Evolutionary conservation across 2,888 invertebrate genomes (phyloP).

Genomic region (Callyntrura guangdongensis): DNA sequence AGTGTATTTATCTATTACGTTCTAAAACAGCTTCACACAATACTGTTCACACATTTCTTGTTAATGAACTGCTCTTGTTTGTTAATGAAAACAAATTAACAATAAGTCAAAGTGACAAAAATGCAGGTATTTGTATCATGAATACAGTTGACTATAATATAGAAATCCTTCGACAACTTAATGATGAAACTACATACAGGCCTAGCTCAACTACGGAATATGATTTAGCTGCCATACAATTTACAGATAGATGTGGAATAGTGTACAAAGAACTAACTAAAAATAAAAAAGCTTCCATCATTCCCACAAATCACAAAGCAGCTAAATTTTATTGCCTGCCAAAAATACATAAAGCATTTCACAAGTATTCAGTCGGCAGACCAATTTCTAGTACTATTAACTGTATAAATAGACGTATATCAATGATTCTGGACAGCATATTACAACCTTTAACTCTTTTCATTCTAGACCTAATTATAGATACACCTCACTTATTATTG

Average conservation of each 20-base stretch:
- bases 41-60: too few relatives aligned
- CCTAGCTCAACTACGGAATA: background rate
- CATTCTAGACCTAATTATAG: slow-evolving; percentile 2
- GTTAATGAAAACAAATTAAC: too few relatives aligned
- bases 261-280: background rate
- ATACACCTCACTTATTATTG: background rate
- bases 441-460: background rate
- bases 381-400: slow-evolving; percentile 14
- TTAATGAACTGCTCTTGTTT: too few relatives aligned
- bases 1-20: too few relatives aligned
- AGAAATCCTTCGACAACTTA: background rate
- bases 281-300: background rate
- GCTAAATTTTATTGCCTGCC: slow-evolving; percentile 51
- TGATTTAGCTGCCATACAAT: background rate
- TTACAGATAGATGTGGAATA: background rate
- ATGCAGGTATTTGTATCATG: slow-evolving; percentile 36
- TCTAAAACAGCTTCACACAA: too few relatives aligned
- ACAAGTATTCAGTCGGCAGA: background rate
- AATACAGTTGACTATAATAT: background rate
- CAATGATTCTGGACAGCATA: slow-evolving; percentile 9
- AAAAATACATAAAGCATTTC: slow-evolving; percentile 42
- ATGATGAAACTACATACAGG: background rate
- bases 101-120: too few relatives aligned
- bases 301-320: background rate
- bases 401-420: background rate